Conservation (phyloP, 2,113 vertebrate species). For the Salvelinus sp. region DNA sequence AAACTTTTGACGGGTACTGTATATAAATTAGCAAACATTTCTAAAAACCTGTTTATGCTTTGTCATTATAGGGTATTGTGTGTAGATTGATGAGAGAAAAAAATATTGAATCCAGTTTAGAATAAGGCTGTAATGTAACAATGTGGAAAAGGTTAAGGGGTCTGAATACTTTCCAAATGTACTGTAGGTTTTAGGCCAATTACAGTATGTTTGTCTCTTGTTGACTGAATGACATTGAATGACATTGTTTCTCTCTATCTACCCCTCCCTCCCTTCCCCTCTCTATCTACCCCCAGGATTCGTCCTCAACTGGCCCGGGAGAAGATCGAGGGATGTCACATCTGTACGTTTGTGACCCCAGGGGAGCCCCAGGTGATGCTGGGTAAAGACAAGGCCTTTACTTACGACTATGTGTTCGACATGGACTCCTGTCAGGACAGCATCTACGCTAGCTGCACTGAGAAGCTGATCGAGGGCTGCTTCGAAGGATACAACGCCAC, state of each 20-base stretch:
- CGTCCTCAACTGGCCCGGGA: constrained; percentile 94
- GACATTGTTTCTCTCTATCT: not conserved
- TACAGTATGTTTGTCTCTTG: too few relatives aligned
- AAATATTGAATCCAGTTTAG: too few relatives aligned
- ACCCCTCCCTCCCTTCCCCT: not conserved
- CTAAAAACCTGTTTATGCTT: too few relatives aligned
- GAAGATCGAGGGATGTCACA: constrained; percentile 97
- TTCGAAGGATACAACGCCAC: constrained; percentile 98
- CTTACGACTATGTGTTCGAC: constrained; percentile 93
- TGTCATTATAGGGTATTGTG: too few relatives aligned
- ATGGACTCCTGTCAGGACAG: constrained; percentile 88
- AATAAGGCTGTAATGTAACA: too few relatives aligned
- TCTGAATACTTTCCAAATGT: too few relatives aligned
- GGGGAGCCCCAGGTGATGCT: constrained; percentile 94
- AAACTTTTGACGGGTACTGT: too few relatives aligned
- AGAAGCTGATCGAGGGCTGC: constrained; percentile 96
- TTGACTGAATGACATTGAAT: too few relatives aligned
- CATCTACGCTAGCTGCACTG: constrained; percentile 86
- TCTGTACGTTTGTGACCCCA: constrained; percentile 93
- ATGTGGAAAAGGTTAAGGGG: too few relatives aligned
- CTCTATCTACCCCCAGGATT: constrained; percentile 75
- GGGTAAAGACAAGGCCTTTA: constrained; percentile 97
- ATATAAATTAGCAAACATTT: too few relatives aligned
- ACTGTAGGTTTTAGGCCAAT: too few relatives aligned
- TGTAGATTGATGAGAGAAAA: too few relatives aligned